A percentile compares a stretch with the other conserved stretches of the same genome.
Evolutionary conservation across 2,888 invertebrate species (phyloP).

Genomic region (Tromatobia lineatoria): DNA sequence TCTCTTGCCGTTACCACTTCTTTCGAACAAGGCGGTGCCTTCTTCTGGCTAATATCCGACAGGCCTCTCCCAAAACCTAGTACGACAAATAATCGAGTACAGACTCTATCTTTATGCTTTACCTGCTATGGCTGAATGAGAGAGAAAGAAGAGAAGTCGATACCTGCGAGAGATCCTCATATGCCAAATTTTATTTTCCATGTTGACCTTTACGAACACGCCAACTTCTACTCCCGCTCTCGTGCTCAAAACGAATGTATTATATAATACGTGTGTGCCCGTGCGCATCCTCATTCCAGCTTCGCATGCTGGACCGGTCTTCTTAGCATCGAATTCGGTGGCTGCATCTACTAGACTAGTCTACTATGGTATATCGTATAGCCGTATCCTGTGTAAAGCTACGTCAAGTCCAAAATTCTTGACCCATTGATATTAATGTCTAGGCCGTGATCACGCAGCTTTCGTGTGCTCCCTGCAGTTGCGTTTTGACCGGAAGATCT

Average conservation of each 20-base stretch:
- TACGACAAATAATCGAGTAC: neutral
- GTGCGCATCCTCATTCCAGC: slow-evolving; percentile 12
- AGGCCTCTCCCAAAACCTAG: slow-evolving; percentile 21
- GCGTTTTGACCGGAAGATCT: neutral
- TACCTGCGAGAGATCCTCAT: slow-evolving; percentile 31
- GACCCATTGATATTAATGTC: neutral
- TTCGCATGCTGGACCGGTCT: slow-evolving; percentile 43
- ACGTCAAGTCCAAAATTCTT: neutral
- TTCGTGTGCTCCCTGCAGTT: slow-evolving; percentile 6
- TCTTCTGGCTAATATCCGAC: neutral
- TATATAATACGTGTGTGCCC: slow-evolving; percentile 24
- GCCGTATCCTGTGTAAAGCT: neutral
- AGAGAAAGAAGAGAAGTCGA: slow-evolving; percentile 21
- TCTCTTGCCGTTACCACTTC: slow-evolving; percentile 75
- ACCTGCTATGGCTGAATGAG: neutral
- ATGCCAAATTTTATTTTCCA: slow-evolving; percentile 67
- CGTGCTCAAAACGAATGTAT: slow-evolving; percentile 43
- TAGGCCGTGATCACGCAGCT: slow-evolving; percentile 31
- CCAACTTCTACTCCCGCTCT: slow-evolving; percentile 3
- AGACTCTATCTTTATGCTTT: neutral
- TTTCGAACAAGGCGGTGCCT: slow-evolving; percentile 1
- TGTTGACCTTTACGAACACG: slow-evolving; percentile 68
- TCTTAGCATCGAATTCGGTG: slow-evolving; percentile 30
- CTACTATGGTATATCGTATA: neutral
- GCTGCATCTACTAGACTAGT: neutral